Conservation (phyloP, 2,888 invertebrate genomes). For the Erebia palarica region DNA sequence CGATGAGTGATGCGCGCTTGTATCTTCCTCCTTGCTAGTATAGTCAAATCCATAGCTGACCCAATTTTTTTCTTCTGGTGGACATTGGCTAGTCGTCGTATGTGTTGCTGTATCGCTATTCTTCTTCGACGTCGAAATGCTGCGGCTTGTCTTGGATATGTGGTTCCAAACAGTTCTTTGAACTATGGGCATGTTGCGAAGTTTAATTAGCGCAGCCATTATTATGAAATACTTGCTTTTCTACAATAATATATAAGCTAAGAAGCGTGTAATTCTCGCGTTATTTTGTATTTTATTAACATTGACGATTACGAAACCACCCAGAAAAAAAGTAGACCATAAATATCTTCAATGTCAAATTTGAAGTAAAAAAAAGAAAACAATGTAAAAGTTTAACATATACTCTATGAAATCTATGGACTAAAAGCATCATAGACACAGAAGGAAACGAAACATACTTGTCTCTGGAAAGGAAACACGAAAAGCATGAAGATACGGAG, state of each 20-base stretch:
- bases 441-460: no score
- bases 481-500: no score
- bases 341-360: no score
- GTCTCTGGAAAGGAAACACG: no score
- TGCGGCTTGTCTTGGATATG: conserved; percentile 57
- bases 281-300: background rate
- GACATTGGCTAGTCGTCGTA: conserved; percentile 44
- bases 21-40: conserved; percentile 86
- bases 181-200: conserved; percentile 65
- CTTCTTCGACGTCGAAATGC: conserved; percentile 83
- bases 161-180: conserved; percentile 71
- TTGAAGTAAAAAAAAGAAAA: no score
- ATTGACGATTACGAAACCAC: conserved; percentile 14
- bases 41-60: conserved; percentile 91
- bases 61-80: conserved; percentile 86
- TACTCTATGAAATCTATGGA: no score
- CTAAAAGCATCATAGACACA: no score
- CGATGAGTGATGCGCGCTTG: conserved; percentile 84
- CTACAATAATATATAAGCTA: no score
- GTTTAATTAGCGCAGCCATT: conserved; percentile 71
- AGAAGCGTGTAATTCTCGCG: background rate
- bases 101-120: conserved; percentile 83
- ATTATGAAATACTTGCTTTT: conserved; percentile 12
- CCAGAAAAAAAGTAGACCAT: no score
- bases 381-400: no score